Evolutionary conservation across 2,888 invertebrate genomes (phyloP), one percentile per base, ranked within the genome.

Genomic region (Luperina testacea): DNA sequence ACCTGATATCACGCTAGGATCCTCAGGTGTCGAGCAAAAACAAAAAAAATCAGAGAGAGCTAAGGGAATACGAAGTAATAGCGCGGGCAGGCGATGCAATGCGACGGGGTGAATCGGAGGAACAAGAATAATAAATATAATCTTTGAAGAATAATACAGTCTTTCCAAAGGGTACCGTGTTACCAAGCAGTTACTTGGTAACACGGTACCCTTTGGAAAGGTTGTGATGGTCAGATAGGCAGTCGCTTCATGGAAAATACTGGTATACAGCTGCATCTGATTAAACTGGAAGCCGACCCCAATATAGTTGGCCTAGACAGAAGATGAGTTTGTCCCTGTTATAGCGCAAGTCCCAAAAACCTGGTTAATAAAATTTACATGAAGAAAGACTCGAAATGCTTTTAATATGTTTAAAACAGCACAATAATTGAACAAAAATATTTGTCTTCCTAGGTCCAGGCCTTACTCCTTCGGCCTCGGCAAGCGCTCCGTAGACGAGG

Each of bases 381-480:
- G 0, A 27, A 51, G 15, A 38, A 51, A 38, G 27, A 42, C 24
- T 11, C 5, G 4, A 27, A 53, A 57, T 7, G 0, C 2, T 24
- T 59, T 53, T 17, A 32, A 32, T 32, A 42, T 61, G 38, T 32
- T 64, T 24, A 27, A 53, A 42, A 42, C 15, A 42, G 0, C 11
- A 27, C 15, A 75, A 17, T 48, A 61, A 17, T 27, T 76, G 13
- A 64, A 9, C 4, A 2, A 63, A 24, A 51, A 48, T 59, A 20
- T 82, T 13, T 45, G 9, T 27, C 13, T 64, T 27, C 27, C n/a
- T 45, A 97, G 95, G 86, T 95, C 95, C 70, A 94, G 93, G 57
- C 96, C 92, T 2, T 96, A 96, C 90, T 97, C 95, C 61, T 97
- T 95, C 90, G 96, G 97, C 11, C 92, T 97, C 68, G 95, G 97